A percentile compares a stretch with the other conserved stretches of the same genome.
Evolutionary conservation across 2,888 invertebrate species (phyloP).

Genomic region (Oxystoma pomonae): DNA sequence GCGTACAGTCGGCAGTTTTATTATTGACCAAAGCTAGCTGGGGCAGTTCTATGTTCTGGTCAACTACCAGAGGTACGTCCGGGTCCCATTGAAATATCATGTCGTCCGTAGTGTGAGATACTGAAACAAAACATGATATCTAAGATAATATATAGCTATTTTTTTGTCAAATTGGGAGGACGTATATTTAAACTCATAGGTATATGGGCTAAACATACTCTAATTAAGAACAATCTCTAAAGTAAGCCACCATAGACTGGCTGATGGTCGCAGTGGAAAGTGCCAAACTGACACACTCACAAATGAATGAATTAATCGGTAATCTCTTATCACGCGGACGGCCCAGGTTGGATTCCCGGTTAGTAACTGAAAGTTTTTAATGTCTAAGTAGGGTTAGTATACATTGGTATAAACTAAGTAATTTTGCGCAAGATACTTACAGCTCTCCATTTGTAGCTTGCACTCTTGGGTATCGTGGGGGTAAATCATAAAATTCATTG

Average conservation of each 20-base stretch:
- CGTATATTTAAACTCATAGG: no score
- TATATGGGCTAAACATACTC: no score
- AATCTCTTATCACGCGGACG: no score
- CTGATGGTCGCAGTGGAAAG: no score
- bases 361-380: no score
- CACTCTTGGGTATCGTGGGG: constrained; percentile 94
- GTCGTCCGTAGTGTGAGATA: constrained; percentile 92
- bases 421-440: constrained; percentile 68
- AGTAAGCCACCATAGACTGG: no score
- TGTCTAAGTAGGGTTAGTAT: no score
- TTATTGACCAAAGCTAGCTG: constrained; percentile 82
- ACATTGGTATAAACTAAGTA: no score
- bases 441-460: constrained; percentile 89
- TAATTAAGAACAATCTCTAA: no score
- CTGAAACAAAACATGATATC: constrained; percentile 60
- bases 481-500: constrained; percentile 92
- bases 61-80: constrained; percentile 83
- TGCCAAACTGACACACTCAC: no score
- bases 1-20: constrained; percentile 86
- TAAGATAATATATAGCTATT: neutral
- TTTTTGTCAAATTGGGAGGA: neutral
- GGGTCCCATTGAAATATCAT: constrained; percentile 93
- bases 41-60: constrained; percentile 85
- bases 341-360: no score
- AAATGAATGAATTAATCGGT: no score